Conservation (phyloP, 2,888 invertebrate species). For the Drosophila melanosoma region DNA sequence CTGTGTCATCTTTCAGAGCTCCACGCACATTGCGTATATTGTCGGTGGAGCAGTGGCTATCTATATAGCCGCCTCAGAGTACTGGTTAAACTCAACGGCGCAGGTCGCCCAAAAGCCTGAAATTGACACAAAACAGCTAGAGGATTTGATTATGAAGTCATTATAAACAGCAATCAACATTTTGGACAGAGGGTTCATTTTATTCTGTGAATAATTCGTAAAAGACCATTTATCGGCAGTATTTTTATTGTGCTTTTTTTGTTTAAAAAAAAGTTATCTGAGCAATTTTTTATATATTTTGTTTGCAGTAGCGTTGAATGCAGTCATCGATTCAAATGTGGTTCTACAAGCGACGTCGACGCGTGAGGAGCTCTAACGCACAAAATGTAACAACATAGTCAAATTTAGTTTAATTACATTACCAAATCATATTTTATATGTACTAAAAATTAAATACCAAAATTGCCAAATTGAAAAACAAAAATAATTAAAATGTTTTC, state of each 20-base stretch:
- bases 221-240: constrained; percentile 50
- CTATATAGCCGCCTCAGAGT: constrained; percentile 94
- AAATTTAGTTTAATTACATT: constrained; percentile 39
- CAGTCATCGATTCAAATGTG: constrained; percentile 23
- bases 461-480: constrained; percentile 35
- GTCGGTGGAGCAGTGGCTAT: constrained; percentile 92
- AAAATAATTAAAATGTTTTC: background rate
- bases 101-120: constrained; percentile 79
- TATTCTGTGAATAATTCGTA: constrained; percentile 82
- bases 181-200: constrained; percentile 51
- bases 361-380: constrained; percentile 49
- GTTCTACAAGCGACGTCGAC: constrained; percentile 5
- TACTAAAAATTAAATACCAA: constrained; percentile 30
- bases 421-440: constrained; percentile 16
- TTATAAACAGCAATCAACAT: constrained; percentile 59
- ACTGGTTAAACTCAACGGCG: constrained; percentile 86
- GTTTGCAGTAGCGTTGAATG: constrained; percentile 44
- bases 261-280: constrained; percentile 7
- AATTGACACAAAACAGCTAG: constrained; percentile 83
- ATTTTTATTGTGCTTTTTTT: constrained; percentile 42
- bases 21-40: constrained; percentile 90
- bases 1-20: constrained; percentile 93
- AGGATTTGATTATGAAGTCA: constrained; percentile 84
- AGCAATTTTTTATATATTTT: constrained; percentile 30
- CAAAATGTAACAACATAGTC: constrained; percentile 34